Percentiles rank a stretch among this genome's conserved stretches.
Conservation (phyloP, 1,140 invertebrate species). For the Drosophila pandora region DNA sequence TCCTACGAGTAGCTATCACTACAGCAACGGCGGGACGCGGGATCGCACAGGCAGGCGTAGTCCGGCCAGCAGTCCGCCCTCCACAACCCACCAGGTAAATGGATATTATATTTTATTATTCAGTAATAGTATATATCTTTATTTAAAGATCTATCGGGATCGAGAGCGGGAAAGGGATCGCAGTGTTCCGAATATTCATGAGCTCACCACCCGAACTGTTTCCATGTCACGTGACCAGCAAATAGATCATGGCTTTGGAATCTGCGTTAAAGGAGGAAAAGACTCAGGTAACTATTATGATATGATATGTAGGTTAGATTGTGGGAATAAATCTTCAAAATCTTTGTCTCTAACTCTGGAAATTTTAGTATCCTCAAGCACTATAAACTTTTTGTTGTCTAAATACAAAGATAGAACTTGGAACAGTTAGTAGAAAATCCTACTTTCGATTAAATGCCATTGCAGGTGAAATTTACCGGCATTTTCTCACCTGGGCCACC, state of each 20-base stretch:
- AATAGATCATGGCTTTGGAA: slow-evolving; percentile 93
- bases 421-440: background rate
- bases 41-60: slow-evolving; percentile 85
- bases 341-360: no score
- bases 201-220: slow-evolving; percentile 91
- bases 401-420: background rate
- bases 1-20: slow-evolving; percentile 84
- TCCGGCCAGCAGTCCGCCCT: slow-evolving; percentile 90
- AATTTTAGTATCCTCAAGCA: background rate
- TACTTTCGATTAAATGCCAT: background rate
- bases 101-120: background rate
- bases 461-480: background rate
- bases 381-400: background rate
- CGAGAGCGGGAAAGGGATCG: slow-evolving; percentile 81
- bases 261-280: slow-evolving; percentile 94
- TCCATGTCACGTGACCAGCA: slow-evolving; percentile 91
- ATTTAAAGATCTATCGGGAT: slow-evolving; percentile 74
- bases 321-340: no score
- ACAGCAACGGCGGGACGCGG: slow-evolving; percentile 79
- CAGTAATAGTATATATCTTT: background rate
- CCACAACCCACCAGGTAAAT: slow-evolving; percentile 87
- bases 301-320: no score
- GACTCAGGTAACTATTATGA: slow-evolving; percentile 87
- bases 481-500: background rate
- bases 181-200: slow-evolving; percentile 88